phyloP scores from a whole-genome alignment of 2,113 vertebrate genomes.

The Blennius ocellaris region DNA sequence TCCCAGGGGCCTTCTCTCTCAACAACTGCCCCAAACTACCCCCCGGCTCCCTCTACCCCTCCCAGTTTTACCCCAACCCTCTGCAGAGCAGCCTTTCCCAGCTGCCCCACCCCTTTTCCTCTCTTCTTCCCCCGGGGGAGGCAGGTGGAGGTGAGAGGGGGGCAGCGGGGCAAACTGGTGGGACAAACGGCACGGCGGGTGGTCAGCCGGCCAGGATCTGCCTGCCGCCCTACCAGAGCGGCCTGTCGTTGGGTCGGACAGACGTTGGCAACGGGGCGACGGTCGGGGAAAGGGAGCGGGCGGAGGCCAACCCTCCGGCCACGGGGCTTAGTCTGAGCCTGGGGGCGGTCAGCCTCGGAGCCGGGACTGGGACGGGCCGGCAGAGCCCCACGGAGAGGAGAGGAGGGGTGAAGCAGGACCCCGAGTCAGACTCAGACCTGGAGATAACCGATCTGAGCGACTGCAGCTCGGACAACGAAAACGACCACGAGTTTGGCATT shows the following conservation, averaged over 20 bases:
- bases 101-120: conserved; percentile 87
- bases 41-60: conserved; percentile 89
- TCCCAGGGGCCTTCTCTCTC: conserved; percentile 89
- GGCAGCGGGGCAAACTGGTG: conserved; percentile 73
- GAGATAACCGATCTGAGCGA: conserved; percentile 94
- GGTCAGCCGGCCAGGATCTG: conserved; percentile 75
- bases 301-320: conserved; percentile 57
- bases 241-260: conserved; percentile 77
- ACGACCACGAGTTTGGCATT: conserved; percentile 83
- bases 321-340: conserved; percentile 72
- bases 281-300: conserved; percentile 71
- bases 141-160: conserved; percentile 74
- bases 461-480: conserved; percentile 92
- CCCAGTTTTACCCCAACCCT: conserved; percentile 91
- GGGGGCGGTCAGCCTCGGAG: conserved; percentile 71
- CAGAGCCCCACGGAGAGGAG: conserved; percentile 83
- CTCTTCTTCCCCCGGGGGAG: conserved; percentile 80
- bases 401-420: conserved; percentile 87
- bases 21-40: conserved; percentile 90
- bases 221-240: conserved; percentile 74
- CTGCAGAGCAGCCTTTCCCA: conserved; percentile 87
- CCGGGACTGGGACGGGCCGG: conserved; percentile 61
- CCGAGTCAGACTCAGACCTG: conserved; percentile 90
- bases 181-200: conserved; percentile 77
- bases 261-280: conserved; percentile 75